These are phyloP conservation scores for Erynnis tages DNA, from an alignment of 2,888 invertebrate species.

Conservation along the genomic window DNA sequence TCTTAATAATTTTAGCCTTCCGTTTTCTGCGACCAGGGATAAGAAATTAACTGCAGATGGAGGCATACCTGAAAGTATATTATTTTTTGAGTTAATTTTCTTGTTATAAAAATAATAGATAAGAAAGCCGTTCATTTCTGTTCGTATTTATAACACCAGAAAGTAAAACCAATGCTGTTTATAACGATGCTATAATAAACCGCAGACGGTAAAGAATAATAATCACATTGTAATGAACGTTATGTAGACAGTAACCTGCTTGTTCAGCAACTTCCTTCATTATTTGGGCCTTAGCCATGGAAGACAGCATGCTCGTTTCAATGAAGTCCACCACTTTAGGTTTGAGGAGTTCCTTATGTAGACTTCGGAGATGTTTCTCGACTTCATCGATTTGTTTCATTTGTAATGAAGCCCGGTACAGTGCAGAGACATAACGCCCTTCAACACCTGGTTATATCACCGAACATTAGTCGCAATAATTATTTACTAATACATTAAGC, in stretches of 20 bases:
- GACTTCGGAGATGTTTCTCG: slow-evolving; percentile 46
- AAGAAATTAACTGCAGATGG: slow-evolving; percentile 55
- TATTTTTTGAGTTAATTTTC: background rate
- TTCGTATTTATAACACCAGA: background rate
- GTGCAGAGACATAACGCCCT: slow-evolving; percentile 62
- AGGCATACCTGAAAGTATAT: slow-evolving; percentile 52
- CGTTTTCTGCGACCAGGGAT: slow-evolving; percentile 62
- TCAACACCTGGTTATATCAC: slow-evolving; percentile 48
- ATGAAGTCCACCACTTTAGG: slow-evolving; percentile 59
- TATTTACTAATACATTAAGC: no score
- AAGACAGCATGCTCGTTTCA: slow-evolving; percentile 55
- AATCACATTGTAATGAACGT: slow-evolving; percentile 6
- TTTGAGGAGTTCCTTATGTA: slow-evolving; percentile 50
- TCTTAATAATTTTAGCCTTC: slow-evolving; percentile 54
- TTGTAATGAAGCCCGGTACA: slow-evolving; percentile 59
- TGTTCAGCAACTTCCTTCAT: slow-evolving; percentile 47
- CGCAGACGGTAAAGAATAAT: background rate
- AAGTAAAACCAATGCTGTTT: no score
- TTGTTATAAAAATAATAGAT: background rate
- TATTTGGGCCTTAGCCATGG: slow-evolving; percentile 51
- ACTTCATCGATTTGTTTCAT: slow-evolving; percentile 54
- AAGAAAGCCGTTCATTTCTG: background rate
- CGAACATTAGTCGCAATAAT: background rate
- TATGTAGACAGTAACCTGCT: slow-evolving; percentile 42
- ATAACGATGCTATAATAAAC: background rate